Conservation (phyloP, 1,140 invertebrate genomes). For the Phortica variegata region DNA sequence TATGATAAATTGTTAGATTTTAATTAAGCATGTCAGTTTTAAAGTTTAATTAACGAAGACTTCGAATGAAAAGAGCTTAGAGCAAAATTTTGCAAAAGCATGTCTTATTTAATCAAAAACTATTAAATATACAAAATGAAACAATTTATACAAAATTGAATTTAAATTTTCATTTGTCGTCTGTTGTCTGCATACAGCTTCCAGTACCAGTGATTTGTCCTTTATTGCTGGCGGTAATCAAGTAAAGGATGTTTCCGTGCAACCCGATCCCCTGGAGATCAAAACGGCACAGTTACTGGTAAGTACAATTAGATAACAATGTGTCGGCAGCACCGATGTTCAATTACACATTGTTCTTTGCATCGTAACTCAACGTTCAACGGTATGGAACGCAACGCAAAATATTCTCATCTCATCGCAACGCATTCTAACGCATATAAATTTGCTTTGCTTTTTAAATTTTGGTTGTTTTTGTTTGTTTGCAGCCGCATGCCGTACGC, state of each 20-base stretch:
- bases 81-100: too few relatives aligned
- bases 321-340: background rate
- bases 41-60: too few relatives aligned
- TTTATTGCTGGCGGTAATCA: conserved; percentile 39
- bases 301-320: conserved; percentile 15
- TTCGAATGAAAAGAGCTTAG: too few relatives aligned
- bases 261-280: conserved; percentile 47
- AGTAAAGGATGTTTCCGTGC: conserved; percentile 44
- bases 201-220: conserved; percentile 54
- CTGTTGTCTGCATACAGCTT: conserved; percentile 26
- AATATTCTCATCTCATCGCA: too few relatives aligned
- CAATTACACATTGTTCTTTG: too few relatives aligned
- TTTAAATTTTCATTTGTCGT: conserved; percentile 33
- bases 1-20: too few relatives aligned
- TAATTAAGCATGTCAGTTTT: too few relatives aligned
- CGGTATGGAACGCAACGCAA: too few relatives aligned
- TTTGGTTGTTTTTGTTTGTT: conserved; percentile 21
- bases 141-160: conserved; percentile 45
- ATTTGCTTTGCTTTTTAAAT: conserved; percentile 23
- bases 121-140: too few relatives aligned
- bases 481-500: conserved; percentile 44
- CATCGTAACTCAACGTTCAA: too few relatives aligned
- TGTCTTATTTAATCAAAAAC: too few relatives aligned
- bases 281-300: conserved; percentile 38
- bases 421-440: too few relatives aligned